Evolutionary conservation across 2,888 invertebrate species (phyloP).

Genomic region (Flexamia atlantica): DNA sequence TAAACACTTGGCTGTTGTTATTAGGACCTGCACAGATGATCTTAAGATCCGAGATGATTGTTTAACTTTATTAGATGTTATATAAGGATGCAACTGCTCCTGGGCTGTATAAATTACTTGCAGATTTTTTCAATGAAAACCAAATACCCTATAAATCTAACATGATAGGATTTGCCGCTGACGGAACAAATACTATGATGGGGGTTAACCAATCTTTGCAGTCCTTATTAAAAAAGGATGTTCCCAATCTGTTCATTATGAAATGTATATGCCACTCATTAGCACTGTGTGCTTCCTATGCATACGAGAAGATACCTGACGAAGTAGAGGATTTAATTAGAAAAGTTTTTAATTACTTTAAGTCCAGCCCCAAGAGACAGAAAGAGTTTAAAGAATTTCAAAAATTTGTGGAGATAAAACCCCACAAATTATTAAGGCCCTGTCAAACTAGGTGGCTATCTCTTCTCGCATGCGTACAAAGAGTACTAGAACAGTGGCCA

Average conservation of each 20-base stretch:
- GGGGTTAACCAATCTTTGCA: not conserved
- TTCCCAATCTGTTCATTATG: not conserved
- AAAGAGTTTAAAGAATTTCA: not conserved
- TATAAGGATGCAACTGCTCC: not conserved
- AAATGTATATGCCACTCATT: not conserved
- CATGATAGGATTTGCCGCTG: not conserved
- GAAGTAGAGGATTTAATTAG: not conserved
- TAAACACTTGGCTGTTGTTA: constrained; percentile 33
- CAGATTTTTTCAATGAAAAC: constrained; percentile 7
- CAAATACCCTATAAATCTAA: constrained; percentile 29
- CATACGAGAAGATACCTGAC: not conserved
- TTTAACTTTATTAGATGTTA: not conserved
- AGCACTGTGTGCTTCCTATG: not conserved
- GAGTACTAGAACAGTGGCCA: constrained; percentile 53
- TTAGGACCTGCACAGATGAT: constrained; percentile 1
- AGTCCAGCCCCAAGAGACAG: not conserved
- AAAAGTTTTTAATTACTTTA: not conserved
- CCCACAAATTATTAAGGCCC: not conserved
- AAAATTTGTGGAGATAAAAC: not conserved
- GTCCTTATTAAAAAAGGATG: not conserved
- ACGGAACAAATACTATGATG: not conserved
- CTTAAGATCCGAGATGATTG: not conserved
- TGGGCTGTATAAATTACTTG: constrained; percentile 29
- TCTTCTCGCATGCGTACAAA: constrained; percentile 3
- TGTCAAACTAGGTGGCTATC: constrained; percentile 2